phyloP scores from a whole-genome alignment of 2,113 vertebrate species.

The Bubo scandiacus region DNA sequence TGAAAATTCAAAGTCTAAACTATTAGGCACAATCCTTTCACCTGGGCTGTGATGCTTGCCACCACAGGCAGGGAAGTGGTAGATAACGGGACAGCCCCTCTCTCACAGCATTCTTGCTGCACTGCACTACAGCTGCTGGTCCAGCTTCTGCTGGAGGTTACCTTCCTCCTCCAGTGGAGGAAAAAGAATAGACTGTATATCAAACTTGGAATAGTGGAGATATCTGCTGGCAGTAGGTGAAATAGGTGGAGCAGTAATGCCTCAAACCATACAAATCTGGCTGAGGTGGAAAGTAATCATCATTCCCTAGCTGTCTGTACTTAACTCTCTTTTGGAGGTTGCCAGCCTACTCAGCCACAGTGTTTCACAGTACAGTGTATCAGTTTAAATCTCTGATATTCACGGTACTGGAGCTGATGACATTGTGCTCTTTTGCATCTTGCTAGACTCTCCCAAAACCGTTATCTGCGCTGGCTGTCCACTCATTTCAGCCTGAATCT shows the following conservation, averaged over 20 bases:
- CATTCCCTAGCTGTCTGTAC: neutral
- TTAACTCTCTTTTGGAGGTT: neutral
- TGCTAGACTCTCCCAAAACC: neutral
- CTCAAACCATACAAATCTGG: neutral
- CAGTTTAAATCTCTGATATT: neutral
- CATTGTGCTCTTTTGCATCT: neutral
- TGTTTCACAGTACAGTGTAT: neutral
- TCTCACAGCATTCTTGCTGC: neutral
- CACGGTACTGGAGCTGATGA: neutral
- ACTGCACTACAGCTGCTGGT: neutral
- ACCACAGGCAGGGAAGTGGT: neutral
- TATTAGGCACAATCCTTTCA: neutral
- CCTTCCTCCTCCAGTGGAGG: neutral
- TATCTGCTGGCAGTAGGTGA: neutral
- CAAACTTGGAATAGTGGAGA: neutral
- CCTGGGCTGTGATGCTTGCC: neutral
- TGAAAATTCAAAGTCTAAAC: neutral
- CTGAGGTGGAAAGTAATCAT: neutral
- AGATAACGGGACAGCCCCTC: neutral
- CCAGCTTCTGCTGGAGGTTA: neutral
- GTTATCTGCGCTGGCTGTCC: neutral
- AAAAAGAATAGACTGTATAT: neutral
- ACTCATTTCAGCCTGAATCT: neutral
- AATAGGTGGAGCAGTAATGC: neutral
- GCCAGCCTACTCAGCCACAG: neutral